These are phyloP conservation scores for Nomada lathburiana DNA, from an alignment of 2,888 invertebrate genomes.

Conservation along the genomic window DNA sequence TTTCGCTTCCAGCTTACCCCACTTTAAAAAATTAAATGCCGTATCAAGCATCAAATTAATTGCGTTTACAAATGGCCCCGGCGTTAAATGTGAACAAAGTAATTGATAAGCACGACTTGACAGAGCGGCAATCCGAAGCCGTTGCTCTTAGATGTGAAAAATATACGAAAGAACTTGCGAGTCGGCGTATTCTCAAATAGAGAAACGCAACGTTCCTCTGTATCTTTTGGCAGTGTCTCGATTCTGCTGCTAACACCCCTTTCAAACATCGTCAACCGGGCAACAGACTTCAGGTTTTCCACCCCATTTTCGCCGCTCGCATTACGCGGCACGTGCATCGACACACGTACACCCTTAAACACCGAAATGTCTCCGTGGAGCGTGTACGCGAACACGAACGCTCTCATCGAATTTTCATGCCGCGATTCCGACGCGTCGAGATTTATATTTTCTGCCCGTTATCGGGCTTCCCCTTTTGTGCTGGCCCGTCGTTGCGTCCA, in stretches of 20 bases:
- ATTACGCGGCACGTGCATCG: constrained; percentile 4
- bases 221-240: background rate
- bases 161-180: no score
- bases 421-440: constrained; percentile 68
- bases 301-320: constrained; percentile 12
- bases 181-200: no score
- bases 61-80: no score
- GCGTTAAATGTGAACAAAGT: no score
- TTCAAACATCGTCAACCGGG: constrained; percentile 32
- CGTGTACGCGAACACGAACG: background rate
- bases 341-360: background rate
- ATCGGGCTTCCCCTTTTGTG: constrained; percentile 64
- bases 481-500: constrained; percentile 50
- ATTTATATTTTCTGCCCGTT: constrained; percentile 74
- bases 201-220: no score
- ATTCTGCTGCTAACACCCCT: background rate
- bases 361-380: background rate
- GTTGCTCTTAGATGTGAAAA: no score
- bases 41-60: no score
- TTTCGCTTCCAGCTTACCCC: no score
- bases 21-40: no score
- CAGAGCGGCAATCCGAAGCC: no score
- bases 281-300: constrained; percentile 2
- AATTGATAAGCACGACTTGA: no score
- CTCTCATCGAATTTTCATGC: constrained; percentile 73